phyloP scores from a whole-genome alignment of 2,888 invertebrate species.

The Ectemnius cavifrons region DNA sequence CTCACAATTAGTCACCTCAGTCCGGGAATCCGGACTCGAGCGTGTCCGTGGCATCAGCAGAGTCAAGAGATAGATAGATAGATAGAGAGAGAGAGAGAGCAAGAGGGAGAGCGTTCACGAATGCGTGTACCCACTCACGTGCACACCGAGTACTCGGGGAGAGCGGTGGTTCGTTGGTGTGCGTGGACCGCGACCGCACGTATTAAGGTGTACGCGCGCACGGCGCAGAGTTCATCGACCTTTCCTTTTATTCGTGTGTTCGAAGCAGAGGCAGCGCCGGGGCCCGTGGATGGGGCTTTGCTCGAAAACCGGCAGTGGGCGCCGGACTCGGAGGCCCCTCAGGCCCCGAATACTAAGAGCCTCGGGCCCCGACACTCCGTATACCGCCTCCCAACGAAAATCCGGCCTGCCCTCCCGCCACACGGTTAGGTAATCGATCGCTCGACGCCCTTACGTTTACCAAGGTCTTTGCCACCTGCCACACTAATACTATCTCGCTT shows the following conservation, averaged over 20 bases:
- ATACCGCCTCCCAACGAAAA: conserved; percentile 47
- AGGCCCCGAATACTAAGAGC: conserved; percentile 10
- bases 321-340: conserved; percentile 28
- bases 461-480: conserved; percentile 74
- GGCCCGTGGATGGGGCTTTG: conserved; percentile 39
- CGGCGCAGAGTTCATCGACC: conserved; percentile 64
- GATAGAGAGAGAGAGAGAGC: background rate
- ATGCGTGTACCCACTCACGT: conserved; percentile 50
- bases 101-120: conserved; percentile 37
- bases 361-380: conserved; percentile 4
- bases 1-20: conserved; percentile 27
- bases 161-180: conserved; percentile 18
- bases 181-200: conserved; percentile 41
- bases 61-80: conserved; percentile 27
- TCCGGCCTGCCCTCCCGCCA: conserved; percentile 37
- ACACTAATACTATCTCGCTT: conserved; percentile 57
- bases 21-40: conserved; percentile 53
- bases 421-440: conserved; percentile 71
- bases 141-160: background rate
- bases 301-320: conserved; percentile 54
- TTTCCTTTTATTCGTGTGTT: conserved; percentile 70
- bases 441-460: conserved; percentile 62
- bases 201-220: conserved; percentile 37
- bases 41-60: conserved; percentile 41
- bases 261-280: conserved; percentile 56